Evolutionary conservation across 2,113 vertebrate genomes (phyloP), one percentile per base, ranked within the genome.

Genomic region (Trematomus loennbergii): DNA sequence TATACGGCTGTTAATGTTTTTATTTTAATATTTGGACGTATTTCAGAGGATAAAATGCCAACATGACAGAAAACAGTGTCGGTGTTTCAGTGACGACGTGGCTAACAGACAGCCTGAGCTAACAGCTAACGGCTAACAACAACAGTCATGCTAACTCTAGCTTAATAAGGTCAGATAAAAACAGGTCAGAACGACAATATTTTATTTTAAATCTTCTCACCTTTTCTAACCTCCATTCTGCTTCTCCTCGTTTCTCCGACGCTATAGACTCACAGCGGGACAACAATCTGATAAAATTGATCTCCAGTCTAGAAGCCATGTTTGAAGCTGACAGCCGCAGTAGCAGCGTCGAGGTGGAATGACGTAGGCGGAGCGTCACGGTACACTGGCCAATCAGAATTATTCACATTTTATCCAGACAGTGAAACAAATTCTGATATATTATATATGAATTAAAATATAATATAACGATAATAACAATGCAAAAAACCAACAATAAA

Each of bases 221-320:
- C 97, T 98, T 97, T 52, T 98, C 98, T 76, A 99, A 91, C 50
- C 98, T 96, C 98, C 98, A 99, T 82, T 98, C 98, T 0, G 94
- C 90, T 7, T 97, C 95, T 9, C 91, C 94, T 22, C 97, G 92
- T 74, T 96, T 96, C 63, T 97, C 97, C 0, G 96, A 96, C 17
- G 98, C 98, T 87, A 98, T 95, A 2, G 95, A 92, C 68, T 99
- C 98, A 78, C 98, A 99, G 6, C 97, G 97, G 78, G 96, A 97
- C 83, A 99, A 75, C 9, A 99, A 89, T 70, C 98, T 82, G 43
- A 97, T 87, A 66, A 99, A 93, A 89, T 99, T 99, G 0, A 98
- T 94, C 87, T 99, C 97, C 70, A 97, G 81, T 16, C 98, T 93
- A 4, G 97, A 93, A 29, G 95, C 93, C 96, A 97, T 97, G 68